Base-by-base conservation (phyloP, 2,797 vertebrate genomes). In the Neostethus bicornis region DNA sequence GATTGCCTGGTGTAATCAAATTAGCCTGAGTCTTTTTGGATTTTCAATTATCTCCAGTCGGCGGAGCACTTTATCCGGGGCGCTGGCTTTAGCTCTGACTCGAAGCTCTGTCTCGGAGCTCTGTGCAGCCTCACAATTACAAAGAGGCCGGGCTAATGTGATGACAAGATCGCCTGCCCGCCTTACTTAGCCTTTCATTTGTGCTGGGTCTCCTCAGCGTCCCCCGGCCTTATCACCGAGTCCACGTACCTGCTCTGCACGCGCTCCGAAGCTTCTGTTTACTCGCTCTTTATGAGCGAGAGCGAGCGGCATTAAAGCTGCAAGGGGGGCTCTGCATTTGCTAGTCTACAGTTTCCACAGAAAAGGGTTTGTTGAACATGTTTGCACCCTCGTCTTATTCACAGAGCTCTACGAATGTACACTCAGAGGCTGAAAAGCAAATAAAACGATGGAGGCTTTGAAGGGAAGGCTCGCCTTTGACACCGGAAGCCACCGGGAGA, bases 21-120 rank as follows among this genome's bases (percentile, higher is more conserved):
- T 94, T 94, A 95, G 93, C 92, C 76, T 17, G 89, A 94, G 93
- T 93, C 93, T 92, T 94, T 94, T 94, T 93, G 92, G 93, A 94
- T 95, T 94, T 95, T 94, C 93, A 95, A 94, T 95, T 94, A 95
- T 93, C 93, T 94, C 88, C 79, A 87, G 87, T 85, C 77, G 48
- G 73, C 20, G 77, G 90, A 92, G 93, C 91, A 77, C 92, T 94
- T 92, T 89, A 90, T 91, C 92, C 75, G 35, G 75, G 70, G 77
- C 69, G 52, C 73, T 72, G 69, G 77, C 80, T 83, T 58, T 24
- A 14, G 70, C 76, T 75, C 63, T 52, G 73, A 54, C 82, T 74
- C 61, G 52, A 55, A 79, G 84, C 77, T 67, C 84, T 70, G 80
- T 48, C 70, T 64, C 61, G 67, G 55, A 5, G 66, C 84, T 44